phyloP scores from a whole-genome alignment of 1,140 invertebrate species.

The Hydropsyche tenuis region DNA sequence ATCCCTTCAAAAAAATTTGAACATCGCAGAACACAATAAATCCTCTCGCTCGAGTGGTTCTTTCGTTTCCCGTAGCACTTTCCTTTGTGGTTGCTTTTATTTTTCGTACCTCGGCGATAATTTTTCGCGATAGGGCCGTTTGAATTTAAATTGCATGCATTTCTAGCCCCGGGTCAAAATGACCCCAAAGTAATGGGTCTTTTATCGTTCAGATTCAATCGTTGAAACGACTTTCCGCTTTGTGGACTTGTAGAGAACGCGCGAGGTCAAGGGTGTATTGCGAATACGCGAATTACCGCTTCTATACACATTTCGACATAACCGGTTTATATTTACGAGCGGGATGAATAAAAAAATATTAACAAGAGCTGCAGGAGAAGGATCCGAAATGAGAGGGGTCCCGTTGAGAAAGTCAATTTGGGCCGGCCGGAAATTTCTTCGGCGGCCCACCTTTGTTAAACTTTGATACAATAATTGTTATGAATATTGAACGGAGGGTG shows the following conservation, averaged over 20 bases:
- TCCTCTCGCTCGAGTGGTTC: too few relatives aligned
- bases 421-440: conserved; percentile 14
- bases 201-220: conserved; percentile 26
- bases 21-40: too few relatives aligned
- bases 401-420: conserved; percentile 17
- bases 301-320: too few relatives aligned
- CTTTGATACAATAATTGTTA: conserved; percentile 29
- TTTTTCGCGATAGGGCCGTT: conserved; percentile 33
- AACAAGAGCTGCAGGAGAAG: too few relatives aligned
- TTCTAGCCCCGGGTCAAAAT: background rate
- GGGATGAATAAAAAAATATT: too few relatives aligned
- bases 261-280: background rate
- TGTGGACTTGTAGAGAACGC: background rate
- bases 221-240: background rate
- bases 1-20: too few relatives aligned
- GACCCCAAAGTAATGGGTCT: conserved; percentile 1
- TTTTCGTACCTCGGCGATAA: conserved; percentile 19
- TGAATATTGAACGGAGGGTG: conserved; percentile 11
- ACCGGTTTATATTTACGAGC: too few relatives aligned
- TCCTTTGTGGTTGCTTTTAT: background rate
- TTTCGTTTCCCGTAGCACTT: too few relatives aligned
- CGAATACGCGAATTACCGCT: too few relatives aligned
- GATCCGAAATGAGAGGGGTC: too few relatives aligned
- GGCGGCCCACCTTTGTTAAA: conserved; percentile 20
- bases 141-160: conserved; percentile 41